Evolutionary conservation across 2,888 invertebrate genomes (phyloP), one percentile per base, ranked within the genome.

Genomic region (Cacoxenus indagator): DNA sequence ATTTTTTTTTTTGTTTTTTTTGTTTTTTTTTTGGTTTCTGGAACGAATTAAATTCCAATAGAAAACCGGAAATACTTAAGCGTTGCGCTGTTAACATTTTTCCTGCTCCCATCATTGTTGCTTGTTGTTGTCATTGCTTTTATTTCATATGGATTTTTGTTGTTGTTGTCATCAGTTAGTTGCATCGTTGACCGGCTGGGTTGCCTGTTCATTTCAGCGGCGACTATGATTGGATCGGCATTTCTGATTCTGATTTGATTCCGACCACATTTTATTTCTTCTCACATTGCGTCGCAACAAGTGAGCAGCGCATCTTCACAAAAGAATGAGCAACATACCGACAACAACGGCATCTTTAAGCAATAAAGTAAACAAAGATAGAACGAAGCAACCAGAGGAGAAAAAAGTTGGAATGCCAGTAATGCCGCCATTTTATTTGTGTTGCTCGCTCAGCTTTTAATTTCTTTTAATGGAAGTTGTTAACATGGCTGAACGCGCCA

Each of bases 391-490:
- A 43, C 9, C 31, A 19, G 67, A 67, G 67, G n/a, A 17, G 14
- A 11, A 43, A 43, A n/a, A 43, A 43, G n/a, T 43, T 70, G 64
- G 69, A 69, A 67, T 73, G 70, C 69, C 70, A 70, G 51, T 67
- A 64, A 70, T 74, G 67, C 57, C 73, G 78, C 78, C 78, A 78
- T 78, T 78, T 78, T 78, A 78, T 66, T 45, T 73, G n/a, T n/a
- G 68, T 72, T 31, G 70, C 59, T 65, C 24, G 67, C 6, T 75
- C 76, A 75, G 82, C 82, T 83, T 82, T 82, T 79, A 81, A 78
- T 78, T 81, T 81, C 79, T 82, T 82, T 81, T 81, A 83, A 81
- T 81, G 81, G 83, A 80, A 82, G 84, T 78, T 81, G 77, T 78
- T 80, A 81, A 81, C 81, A 81, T 81, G 83, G 83, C 81, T 74